Base-by-base conservation (phyloP, 2,888 invertebrate genomes). In the Anorthoa munda region DNA sequence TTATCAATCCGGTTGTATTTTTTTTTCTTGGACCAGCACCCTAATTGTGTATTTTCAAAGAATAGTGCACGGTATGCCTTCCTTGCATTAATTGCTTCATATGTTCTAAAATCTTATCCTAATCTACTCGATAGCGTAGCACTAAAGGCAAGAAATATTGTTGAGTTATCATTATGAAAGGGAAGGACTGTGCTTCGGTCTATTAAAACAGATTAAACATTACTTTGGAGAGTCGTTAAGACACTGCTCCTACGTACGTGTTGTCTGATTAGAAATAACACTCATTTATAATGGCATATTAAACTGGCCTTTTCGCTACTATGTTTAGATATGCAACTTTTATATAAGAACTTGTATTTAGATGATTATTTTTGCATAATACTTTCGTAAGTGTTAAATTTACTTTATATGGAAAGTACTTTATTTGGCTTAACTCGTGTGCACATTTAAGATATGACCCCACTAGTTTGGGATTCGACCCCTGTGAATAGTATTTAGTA, bases 181-280 rank as follows among this genome's bases (percentile, higher is more conserved):
- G n/a, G n/a, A n/a, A n/a, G n/a, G n/a, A n/a, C n/a, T n/a, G n/a
- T n/a, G n/a, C n/a, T n/a, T n/a, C n/a, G n/a, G n/a, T n/a, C n/a
- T n/a, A n/a, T n/a, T n/a, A n/a, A n/a, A n/a, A n/a, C n/a, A n/a
- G n/a, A n/a, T 39, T 17, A 26, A 66, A 78, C 45, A 15, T 53
- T 21, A 58, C 79, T 53, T 64, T 56, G n/a, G 66, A 64, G 70
- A 70, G 31, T 17, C 46, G 39, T 78, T 23, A 63, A 64, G 31
- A 58, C 1, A 17, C 17, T 58, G 60, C 11, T 26, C 17, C 31
- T 50, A 64, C 21, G 21, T 39, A 12, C 18, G 31, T 55, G 2
- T 50, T 48, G 31, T 60, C 13, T 58, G 61, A 55, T 64, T 81
- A 50, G 2, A 51, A 4, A 18, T 78, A 58, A 74, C 69, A n/a